Conservation (phyloP, 2,113 vertebrate genomes). For the Stercorarius parasiticus region DNA sequence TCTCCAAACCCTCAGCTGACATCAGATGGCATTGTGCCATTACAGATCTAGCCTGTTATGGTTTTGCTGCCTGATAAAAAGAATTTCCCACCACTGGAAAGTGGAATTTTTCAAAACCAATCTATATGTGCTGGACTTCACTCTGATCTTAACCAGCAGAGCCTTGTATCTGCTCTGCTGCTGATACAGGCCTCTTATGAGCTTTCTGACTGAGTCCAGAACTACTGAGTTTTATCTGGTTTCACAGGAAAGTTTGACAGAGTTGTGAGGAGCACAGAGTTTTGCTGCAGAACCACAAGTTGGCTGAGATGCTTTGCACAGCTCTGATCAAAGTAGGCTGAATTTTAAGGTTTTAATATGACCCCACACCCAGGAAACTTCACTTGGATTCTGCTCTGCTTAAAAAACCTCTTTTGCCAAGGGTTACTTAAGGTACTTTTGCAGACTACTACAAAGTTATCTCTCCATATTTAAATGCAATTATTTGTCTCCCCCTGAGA, state of each 20-base stretch:
- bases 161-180: not conserved
- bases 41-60: not conserved
- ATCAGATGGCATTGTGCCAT: not conserved
- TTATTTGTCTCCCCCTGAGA: not conserved
- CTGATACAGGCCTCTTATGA: not conserved
- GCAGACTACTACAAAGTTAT: not conserved
- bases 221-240: not conserved
- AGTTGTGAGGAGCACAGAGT: not conserved
- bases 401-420: not conserved
- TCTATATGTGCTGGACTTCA: not conserved
- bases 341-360: not conserved
- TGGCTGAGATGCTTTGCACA: not conserved
- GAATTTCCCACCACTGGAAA: not conserved
- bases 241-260: not conserved
- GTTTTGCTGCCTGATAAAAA: not conserved
- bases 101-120: not conserved
- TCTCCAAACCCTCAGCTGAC: not conserved
- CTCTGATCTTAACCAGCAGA: not conserved
- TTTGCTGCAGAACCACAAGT: not conserved
- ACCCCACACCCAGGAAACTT: not conserved
- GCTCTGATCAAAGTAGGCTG: not conserved
- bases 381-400: not conserved
- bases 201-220: not conserved
- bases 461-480: not conserved
- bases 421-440: not conserved